phyloP scores from a whole-genome alignment of 2,888 invertebrate genomes.

The Philhelius pedissequus region DNA sequence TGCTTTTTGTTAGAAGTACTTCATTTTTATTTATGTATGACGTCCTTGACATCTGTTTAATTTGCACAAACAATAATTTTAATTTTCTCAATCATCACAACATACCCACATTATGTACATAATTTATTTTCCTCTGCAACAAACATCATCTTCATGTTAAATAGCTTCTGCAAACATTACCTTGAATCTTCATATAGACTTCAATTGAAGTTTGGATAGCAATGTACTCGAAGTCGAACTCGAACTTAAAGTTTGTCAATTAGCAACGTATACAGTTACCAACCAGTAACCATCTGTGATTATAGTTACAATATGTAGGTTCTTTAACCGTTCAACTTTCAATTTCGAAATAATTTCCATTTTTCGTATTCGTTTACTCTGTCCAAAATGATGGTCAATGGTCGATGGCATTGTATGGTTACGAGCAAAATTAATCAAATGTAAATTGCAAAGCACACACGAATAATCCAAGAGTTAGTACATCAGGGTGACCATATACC shows the following conservation, averaged over 20 bases:
- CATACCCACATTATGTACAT: no score
- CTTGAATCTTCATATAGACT: conserved; percentile 19
- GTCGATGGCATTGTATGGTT: neutral
- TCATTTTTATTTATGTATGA: no score
- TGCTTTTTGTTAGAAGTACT: no score
- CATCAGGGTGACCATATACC: neutral
- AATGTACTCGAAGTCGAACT: neutral
- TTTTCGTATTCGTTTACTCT: neutral
- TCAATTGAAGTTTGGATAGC: neutral
- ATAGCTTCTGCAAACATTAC: neutral
- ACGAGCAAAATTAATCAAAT: conserved; percentile 12
- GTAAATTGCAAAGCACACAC: conserved; percentile 7
- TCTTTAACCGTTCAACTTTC: conserved; percentile 18
- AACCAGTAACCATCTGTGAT: conserved; percentile 38
- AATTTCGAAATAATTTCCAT: conserved; percentile 36
- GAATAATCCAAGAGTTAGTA: neutral
- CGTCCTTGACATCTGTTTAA: no score
- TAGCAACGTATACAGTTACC: neutral
- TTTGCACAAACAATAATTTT: no score
- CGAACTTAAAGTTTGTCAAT: conserved; percentile 28
- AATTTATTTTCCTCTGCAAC: neutral
- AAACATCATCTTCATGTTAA: neutral
- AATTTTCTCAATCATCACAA: no score
- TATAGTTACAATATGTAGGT: neutral
- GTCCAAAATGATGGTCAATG: neutral